Conservation (phyloP, 2,113 vertebrate genomes). For the Antigone vipio region DNA sequence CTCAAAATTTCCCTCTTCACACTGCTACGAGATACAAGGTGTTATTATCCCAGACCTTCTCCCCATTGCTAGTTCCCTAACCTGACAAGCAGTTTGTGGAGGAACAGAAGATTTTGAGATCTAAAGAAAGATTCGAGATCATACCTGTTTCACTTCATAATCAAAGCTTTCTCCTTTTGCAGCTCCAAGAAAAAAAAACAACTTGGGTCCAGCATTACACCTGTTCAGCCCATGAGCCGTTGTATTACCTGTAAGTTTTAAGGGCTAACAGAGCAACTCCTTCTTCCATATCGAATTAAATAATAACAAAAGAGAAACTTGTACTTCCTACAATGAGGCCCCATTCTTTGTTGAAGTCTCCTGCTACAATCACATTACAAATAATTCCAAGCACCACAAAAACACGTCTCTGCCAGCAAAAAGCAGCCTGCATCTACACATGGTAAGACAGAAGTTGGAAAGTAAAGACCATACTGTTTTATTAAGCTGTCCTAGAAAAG, state of each 20-base stretch:
- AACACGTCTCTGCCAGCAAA: background rate
- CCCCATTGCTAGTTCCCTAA: background rate
- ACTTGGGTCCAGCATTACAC: background rate
- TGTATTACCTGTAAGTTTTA: background rate
- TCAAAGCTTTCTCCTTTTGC: background rate
- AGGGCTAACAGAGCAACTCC: background rate
- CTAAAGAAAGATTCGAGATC: background rate
- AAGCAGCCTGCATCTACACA: background rate
- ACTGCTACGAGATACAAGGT: rapidly evolving
- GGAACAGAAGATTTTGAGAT: background rate
- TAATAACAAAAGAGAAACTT: background rate
- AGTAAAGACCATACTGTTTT: background rate
- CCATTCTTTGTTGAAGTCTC: background rate
- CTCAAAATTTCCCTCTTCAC: background rate
- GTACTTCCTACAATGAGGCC: background rate
- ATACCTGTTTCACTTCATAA: background rate
- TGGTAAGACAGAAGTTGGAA: background rate
- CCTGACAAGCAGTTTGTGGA: background rate
- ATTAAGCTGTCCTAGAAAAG: background rate
- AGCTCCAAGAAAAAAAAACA: background rate
- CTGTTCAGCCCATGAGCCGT: background rate
- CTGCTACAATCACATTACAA: background rate
- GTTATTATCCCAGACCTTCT: background rate
- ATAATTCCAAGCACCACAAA: background rate
- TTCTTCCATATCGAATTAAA: background rate